phyloP scores from a whole-genome alignment of 2,113 vertebrate genomes.

The Callopanchax toddi region DNA sequence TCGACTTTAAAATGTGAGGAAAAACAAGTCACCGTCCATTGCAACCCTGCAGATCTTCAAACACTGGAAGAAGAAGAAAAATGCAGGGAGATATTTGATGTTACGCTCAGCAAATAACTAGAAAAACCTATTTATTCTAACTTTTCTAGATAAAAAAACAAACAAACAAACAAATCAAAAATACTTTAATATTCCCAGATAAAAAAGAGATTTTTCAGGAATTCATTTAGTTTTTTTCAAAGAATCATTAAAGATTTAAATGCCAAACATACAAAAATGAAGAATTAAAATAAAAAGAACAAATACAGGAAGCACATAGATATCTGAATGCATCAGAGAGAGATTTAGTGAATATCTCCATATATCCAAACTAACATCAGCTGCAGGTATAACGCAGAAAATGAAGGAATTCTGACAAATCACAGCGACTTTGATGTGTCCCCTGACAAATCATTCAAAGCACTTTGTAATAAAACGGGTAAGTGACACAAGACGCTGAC shows the following conservation, averaged over 20 bases:
- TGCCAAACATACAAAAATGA: no score
- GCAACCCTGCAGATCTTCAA: background rate
- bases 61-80: no score
- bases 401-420: background rate
- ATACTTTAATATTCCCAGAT: no score
- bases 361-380: background rate
- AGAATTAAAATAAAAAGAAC: no score
- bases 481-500: background rate
- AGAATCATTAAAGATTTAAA: no score
- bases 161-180: background rate
- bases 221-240: no score
- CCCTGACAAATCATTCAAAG: constrained; percentile 2
- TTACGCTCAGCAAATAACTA: no score
- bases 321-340: no score
- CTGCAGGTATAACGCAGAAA: background rate
- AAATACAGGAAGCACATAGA: no score
- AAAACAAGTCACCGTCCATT: background rate
- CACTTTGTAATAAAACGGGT: background rate
- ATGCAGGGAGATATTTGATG: background rate
- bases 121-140: no score
- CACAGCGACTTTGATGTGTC: constrained; percentile 4
- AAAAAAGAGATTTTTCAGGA: no score
- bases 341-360: background rate
- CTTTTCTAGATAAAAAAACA: background rate
- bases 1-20: constrained; percentile 1